Evolutionary conservation across 2,888 invertebrate genomes (phyloP), one percentile per base, ranked within the genome.

Genomic region (Heliconius cydno): DNA sequence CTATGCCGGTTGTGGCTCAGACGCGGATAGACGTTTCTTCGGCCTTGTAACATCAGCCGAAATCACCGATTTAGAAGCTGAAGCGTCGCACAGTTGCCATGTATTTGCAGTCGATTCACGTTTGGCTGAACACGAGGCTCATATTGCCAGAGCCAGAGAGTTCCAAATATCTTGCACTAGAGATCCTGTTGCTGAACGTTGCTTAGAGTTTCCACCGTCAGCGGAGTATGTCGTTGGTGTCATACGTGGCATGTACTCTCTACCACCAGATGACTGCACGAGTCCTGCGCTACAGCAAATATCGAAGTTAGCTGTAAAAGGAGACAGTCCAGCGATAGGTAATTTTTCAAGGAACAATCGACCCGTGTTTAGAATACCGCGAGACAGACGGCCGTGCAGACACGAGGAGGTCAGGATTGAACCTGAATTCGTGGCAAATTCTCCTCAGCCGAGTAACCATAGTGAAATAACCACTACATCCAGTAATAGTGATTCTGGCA

Each of bases 401-500:
- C 87, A 91, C 5, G 93, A 93, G 3, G 92, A 93, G 46, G 86
- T 84, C 1, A 87, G 92, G 52, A 80, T 90, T 63, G 94, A 96
- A 79, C 93, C 95, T 52, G 95, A 95, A 78, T 93, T 96, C 71
- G 92, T 96, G 1, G 97, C 97, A 0, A 97, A 97, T 86, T 98
- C 98, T 0, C 98, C 98, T 0, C 98, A 98, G 85, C 98, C 98
- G 0, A 98, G 98, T 88, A 97, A 97, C 86, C 96, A 97, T 82
- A 98, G 97, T 86, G 97, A 97, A 84, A 96, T 97, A 13, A 97
- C 97, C 0, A 97, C 97, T 0, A 97, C 98, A 30, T 98, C 98
- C 0, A 98, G 98, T 85, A 99, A 98, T 90, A 98, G 98, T 79
- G 99, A 99, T 90, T 99, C 98, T 2, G 99, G 99, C 0, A 98